Base-by-base conservation (phyloP, 2,113 vertebrate species). In the Anseranas semipalmata region DNA sequence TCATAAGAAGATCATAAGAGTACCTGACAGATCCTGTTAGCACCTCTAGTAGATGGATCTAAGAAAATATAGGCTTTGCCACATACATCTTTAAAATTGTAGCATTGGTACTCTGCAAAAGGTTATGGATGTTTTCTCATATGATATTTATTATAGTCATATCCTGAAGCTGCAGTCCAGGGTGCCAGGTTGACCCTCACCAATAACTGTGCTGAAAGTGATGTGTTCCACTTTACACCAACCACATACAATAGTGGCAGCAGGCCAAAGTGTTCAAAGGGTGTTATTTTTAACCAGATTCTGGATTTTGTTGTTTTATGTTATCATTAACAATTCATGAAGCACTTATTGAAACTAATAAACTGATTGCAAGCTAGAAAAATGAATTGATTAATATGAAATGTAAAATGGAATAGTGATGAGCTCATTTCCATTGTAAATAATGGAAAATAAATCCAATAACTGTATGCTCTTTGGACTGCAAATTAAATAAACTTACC, bases 391-490 rank as follows among this genome's bases (percentile, higher is more conserved):
- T 89, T 82, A 95, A 92, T 79, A 62, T 15, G 48, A 95, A 87
- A 93, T 79, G 22, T 55, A 78, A 91, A 92, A 95, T 37, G 70
- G 88, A 96, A 96, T 95, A 65, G 62, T 43, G 73, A 95, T 91
- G 70, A 95, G 53, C 53, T 93, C 48, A 89, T 95, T 97, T 96
- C 83, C 88, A 85, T 79, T 78, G 80, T 93, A 97, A 93, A 87
- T 89, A 92, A 78, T 55, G 62, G 53, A 87, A 93, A 92, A 95
- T 66, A 70, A 72, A 91, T 75, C 80, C 60, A 95, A 32, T 71
- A 74, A 68, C 10, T 59, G 37, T 53, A 83, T 93, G 43, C 33
- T 85, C 66, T 91, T 78, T 70, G 73, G 84, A 20, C 79, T 75
- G 70, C 39, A 89, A 87, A 89, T 79, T 10, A 79, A 89, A 76